phyloP scores from a whole-genome alignment of 2,113 vertebrate species.

The Xiphophorus hellerii region DNA sequence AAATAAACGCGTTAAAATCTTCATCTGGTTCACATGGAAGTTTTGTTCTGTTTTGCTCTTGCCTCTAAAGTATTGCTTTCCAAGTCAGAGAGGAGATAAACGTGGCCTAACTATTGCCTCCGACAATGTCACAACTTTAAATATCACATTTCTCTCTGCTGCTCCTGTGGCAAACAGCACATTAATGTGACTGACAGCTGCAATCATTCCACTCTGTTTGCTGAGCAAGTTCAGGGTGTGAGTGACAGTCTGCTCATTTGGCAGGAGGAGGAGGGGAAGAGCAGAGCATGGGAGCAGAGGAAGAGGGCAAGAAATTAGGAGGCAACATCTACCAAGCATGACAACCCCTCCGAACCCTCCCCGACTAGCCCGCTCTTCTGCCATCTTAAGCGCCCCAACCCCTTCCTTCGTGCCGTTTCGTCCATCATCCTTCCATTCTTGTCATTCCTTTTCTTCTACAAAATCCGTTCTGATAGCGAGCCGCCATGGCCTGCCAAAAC shows the following conservation, averaged over 20 bases:
- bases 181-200: slow-evolving; percentile 75
- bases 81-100: slow-evolving; percentile 48
- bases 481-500: slow-evolving; percentile 70
- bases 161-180: slow-evolving; percentile 59
- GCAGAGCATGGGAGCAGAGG: slow-evolving; percentile 38
- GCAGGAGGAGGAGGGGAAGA: slow-evolving; percentile 25
- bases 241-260: slow-evolving; percentile 72
- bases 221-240: slow-evolving; percentile 74
- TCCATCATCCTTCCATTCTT: slow-evolving; percentile 68
- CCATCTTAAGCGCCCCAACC: background rate
- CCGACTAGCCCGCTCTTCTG: slow-evolving; percentile 25
- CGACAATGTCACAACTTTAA: slow-evolving; percentile 10
- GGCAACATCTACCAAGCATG: slow-evolving; percentile 66
- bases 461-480: slow-evolving; percentile 80
- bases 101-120: slow-evolving; percentile 45
- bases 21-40: too few relatives aligned
- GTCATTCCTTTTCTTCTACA: slow-evolving; percentile 64
- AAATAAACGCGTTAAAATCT: too few relatives aligned
- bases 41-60: background rate
- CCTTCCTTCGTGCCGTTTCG: slow-evolving; percentile 20
- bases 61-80: slow-evolving; percentile 47
- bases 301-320: slow-evolving; percentile 68
- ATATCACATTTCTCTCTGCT: slow-evolving; percentile 25
- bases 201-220: slow-evolving; percentile 76
- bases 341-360: slow-evolving; percentile 48